phyloP scores from a whole-genome alignment of 2,797 vertebrate species.

The Crenichthys baileyi region DNA sequence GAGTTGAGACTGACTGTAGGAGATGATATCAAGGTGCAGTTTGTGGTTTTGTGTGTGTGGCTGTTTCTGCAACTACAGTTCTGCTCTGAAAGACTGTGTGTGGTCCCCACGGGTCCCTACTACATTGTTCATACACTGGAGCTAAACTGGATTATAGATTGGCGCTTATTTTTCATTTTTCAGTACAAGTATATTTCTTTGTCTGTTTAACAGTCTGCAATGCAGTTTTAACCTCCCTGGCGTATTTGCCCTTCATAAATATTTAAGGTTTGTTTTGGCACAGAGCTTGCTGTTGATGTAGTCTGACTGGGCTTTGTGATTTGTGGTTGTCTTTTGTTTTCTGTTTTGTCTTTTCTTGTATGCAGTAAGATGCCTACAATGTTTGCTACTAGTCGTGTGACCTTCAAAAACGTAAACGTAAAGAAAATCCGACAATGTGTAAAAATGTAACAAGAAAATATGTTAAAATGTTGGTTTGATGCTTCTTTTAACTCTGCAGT shows the following conservation, averaged over 20 bases:
- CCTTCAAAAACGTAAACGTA: background rate
- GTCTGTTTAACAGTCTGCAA: conserved; percentile 26
- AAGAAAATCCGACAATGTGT: background rate
- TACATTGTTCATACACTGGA: background rate
- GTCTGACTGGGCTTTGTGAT: conserved; percentile 19
- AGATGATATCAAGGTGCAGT: conserved; percentile 23
- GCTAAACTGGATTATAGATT: conserved; percentile 5
- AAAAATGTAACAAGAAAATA: background rate
- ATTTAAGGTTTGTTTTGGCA: conserved; percentile 49
- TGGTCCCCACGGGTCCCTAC: conserved; percentile 4
- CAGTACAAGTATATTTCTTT: conserved; percentile 6
- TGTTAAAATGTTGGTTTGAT: background rate
- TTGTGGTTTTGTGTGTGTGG: conserved; percentile 27
- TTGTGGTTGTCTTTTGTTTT: background rate
- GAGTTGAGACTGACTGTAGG: background rate
- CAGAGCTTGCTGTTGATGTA: conserved; percentile 39
- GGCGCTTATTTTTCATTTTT: conserved; percentile 1
- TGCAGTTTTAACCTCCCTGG: conserved; percentile 25
- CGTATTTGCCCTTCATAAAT: conserved; percentile 56
- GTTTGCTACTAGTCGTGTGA: background rate
- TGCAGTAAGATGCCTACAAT: background rate
- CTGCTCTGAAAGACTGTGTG: conserved; percentile 15
- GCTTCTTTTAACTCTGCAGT: too few species aligned
- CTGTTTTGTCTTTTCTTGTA: background rate
- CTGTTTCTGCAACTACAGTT: conserved; percentile 28